phyloP scores from a whole-genome alignment of 2,113 vertebrate genomes.

The Panthera uncia region DNA sequence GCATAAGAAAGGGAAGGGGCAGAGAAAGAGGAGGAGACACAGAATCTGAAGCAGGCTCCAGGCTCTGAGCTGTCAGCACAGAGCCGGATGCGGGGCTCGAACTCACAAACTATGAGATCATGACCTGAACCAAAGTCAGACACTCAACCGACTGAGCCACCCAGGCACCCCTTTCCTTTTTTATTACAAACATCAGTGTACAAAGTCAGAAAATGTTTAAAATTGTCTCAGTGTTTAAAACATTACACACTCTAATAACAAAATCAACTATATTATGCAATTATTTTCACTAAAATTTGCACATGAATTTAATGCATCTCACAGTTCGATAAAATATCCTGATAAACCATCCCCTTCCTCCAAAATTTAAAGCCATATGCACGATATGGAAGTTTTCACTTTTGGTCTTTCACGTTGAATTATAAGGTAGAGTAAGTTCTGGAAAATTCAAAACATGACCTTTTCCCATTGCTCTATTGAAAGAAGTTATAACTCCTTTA shows the following conservation, averaged over 20 bases:
- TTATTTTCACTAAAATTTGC: constrained; percentile 1
- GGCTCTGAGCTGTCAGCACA: too few relatives aligned
- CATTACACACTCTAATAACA: neutral
- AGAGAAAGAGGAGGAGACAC: too few relatives aligned
- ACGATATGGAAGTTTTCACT: neutral
- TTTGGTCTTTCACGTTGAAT: neutral
- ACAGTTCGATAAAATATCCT: neutral
- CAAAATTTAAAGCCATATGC: neutral
- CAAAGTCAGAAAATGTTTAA: neutral
- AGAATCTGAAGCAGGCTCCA: too few relatives aligned
- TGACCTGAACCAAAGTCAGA: too few relatives aligned
- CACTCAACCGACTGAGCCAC: too few relatives aligned
- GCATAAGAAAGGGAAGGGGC: too few relatives aligned
- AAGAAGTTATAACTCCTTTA: neutral
- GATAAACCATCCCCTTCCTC: neutral
- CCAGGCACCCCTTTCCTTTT: neutral
- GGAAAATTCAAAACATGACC: neutral
- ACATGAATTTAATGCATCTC: neutral
- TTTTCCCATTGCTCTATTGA: neutral
- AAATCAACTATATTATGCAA: neutral
- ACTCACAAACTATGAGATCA: too few relatives aligned
- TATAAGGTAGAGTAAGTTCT: neutral
- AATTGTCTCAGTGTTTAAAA: neutral
- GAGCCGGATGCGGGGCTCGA: too few relatives aligned
- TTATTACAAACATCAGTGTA: neutral